Evolutionary conservation across 2,797 vertebrate genomes (phyloP).

Genomic region (Sebastes steindachneri): DNA sequence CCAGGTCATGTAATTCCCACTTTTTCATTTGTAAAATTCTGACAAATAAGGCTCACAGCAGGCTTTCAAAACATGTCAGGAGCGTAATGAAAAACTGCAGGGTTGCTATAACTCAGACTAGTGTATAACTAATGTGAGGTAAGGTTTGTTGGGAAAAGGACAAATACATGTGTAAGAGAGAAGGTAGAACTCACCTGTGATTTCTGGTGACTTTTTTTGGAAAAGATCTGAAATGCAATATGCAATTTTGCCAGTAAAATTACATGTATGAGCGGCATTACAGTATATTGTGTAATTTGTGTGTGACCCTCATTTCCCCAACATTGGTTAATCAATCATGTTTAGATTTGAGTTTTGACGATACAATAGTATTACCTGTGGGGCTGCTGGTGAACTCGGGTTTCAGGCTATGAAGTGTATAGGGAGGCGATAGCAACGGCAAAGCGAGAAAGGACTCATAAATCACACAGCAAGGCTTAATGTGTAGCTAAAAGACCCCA

Average conservation of each 20-base stretch:
- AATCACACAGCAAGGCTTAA: slow-evolving; percentile 36
- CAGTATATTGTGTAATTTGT: not conserved
- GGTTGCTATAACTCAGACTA: not conserved
- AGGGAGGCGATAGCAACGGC: not conserved
- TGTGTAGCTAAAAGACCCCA: slow-evolving; percentile 14
- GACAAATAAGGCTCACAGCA: not conserved
- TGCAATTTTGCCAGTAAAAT: not conserved
- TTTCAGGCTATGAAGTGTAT: not conserved
- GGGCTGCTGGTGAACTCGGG: not conserved
- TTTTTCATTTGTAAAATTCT: slow-evolving; percentile 2
- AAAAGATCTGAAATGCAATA: not conserved
- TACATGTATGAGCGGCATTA: not conserved
- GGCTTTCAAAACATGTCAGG: slow-evolving; percentile 1
- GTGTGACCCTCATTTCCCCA: not conserved
- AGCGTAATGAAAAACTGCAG: not conserved
- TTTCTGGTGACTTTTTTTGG: not conserved
- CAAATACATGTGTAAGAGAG: not conserved
- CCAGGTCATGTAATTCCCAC: slow-evolving; percentile 4
- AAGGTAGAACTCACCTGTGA: not conserved
- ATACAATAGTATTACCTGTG: not conserved
- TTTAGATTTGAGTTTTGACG: not conserved
- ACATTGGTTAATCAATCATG: slow-evolving; percentile 5
- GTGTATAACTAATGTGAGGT: not conserved
- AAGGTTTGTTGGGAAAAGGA: not conserved
- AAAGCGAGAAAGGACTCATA: slow-evolving; percentile 11